Evolutionary conservation across 2,797 vertebrate species (phyloP).

Genomic region (Megalops cyprinoides): DNA sequence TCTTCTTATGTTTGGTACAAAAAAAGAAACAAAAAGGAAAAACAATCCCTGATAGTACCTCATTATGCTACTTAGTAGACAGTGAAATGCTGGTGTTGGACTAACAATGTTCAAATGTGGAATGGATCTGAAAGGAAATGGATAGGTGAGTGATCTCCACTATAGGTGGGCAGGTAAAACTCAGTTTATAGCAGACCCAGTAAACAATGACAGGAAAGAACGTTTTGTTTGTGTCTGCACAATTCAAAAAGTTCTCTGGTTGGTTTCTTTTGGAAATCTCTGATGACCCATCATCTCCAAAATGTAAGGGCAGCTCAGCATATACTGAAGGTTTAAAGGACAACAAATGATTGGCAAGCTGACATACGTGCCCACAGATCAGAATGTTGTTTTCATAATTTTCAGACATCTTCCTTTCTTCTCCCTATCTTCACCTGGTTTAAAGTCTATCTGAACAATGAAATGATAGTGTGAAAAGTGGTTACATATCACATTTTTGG

Average conservation of each 20-base stretch:
- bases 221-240: background rate
- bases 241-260: background rate
- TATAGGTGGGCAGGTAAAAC: background rate
- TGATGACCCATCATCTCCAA: background rate
- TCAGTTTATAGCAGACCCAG: background rate
- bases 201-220: background rate
- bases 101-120: background rate
- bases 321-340: background rate
- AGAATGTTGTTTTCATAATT: no score
- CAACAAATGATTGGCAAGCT: background rate
- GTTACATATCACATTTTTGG: background rate
- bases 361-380: background rate
- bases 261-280: background rate
- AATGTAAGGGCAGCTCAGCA: background rate
- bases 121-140: background rate
- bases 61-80: background rate
- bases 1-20: constrained; percentile 19
- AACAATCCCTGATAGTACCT: constrained; percentile 10
- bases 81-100: background rate
- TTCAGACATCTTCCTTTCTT: no score
- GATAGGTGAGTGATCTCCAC: background rate
- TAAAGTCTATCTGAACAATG: background rate
- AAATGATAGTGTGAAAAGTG: background rate
- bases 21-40: constrained; percentile 25
- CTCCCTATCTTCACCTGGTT: background rate